These are phyloP conservation scores for Pogona vitticeps DNA, from an alignment of 2,113 vertebrate genomes.

Conservation along the genomic window DNA sequence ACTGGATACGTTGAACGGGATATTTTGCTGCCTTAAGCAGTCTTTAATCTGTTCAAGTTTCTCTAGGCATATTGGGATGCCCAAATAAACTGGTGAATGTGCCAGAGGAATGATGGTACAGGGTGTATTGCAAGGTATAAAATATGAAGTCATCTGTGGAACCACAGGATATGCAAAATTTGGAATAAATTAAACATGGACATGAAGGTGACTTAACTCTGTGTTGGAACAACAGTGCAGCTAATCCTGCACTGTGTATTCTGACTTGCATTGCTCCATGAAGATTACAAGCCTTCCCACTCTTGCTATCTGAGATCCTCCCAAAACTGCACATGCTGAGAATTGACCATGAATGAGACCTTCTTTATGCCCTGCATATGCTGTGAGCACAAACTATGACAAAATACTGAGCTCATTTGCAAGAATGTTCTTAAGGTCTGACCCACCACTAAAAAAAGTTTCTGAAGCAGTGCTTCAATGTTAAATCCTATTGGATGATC, in stretches of 20 bases:
- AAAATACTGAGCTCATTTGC: neutral
- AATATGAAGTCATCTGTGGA: neutral
- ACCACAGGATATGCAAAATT: neutral
- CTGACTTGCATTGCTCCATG: neutral
- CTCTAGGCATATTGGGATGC: conserved; percentile 8
- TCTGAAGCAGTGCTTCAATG: neutral
- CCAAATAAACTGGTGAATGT: neutral
- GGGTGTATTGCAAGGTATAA: neutral
- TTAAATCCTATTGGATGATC: neutral
- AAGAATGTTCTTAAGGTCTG: neutral
- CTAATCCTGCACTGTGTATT: neutral
- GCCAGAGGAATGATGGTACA: neutral
- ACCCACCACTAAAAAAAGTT: neutral
- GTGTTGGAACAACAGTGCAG: neutral
- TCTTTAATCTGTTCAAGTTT: neutral
- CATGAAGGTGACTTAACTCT: neutral
- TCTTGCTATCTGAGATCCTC: neutral
- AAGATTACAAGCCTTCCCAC: neutral
- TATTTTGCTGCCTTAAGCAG: conserved; percentile 6
- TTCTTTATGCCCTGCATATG: neutral
- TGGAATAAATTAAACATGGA: neutral
- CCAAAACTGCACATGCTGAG: neutral
- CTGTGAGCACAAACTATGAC: neutral
- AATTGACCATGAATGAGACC: neutral
- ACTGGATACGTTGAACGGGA: conserved; percentile 16